phyloP scores from a whole-genome alignment of 2,888 invertebrate genomes.

The Leucophenga maculata region DNA sequence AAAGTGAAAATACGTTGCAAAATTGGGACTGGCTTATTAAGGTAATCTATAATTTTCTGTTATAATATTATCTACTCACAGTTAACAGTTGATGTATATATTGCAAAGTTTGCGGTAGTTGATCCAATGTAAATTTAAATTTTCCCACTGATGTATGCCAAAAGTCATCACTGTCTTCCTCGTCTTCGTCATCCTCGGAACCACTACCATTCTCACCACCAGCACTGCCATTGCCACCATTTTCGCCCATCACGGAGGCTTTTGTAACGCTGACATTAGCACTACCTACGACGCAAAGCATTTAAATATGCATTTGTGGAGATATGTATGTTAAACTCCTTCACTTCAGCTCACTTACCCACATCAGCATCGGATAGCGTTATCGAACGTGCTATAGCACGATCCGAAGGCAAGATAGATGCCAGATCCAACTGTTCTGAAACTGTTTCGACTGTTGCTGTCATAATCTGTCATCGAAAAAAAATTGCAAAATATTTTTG shows the following conservation, averaged over 20 bases:
- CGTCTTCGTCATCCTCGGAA: constrained; percentile 79
- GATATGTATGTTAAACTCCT: background rate
- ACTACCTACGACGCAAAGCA: constrained; percentile 72
- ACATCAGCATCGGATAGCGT: constrained; percentile 92
- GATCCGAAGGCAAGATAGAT: constrained; percentile 85
- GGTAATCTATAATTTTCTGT: too few relatives aligned
- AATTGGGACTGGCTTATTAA: too few relatives aligned
- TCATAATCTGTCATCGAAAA: constrained; percentile 81
- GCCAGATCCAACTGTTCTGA: constrained; percentile 92
- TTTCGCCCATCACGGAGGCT: constrained; percentile 76
- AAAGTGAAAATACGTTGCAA: too few relatives aligned
- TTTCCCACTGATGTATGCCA: constrained; percentile 95
- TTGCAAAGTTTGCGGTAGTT: constrained; percentile 92
- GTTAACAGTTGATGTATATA: constrained; percentile 92
- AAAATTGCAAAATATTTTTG: constrained; percentile 33
- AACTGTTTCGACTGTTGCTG: constrained; percentile 95
- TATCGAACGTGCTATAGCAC: constrained; percentile 88
- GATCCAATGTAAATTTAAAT: constrained; percentile 91
- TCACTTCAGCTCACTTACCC: constrained; percentile 74
- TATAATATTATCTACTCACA: constrained; percentile 49
- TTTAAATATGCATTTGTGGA: background rate
- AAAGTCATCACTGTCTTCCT: constrained; percentile 83
- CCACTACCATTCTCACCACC: constrained; percentile 77
- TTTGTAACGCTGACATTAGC: constrained; percentile 84
- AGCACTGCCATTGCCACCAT: constrained; percentile 77